Base-by-base conservation (phyloP, 2,888 invertebrate genomes). In the Cyclophora punctaria region DNA sequence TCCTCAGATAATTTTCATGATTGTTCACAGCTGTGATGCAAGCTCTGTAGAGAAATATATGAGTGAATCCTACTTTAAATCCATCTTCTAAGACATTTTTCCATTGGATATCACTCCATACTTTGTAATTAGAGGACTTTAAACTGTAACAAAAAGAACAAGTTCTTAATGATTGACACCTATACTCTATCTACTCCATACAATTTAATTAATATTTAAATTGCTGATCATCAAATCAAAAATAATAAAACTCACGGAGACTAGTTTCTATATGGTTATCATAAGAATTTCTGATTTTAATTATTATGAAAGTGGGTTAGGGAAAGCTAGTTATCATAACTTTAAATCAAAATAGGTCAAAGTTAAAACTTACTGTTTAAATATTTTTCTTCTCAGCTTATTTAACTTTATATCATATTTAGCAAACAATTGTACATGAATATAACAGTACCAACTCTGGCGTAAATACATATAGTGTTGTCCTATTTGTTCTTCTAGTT, bases 21-120 rank as follows among this genome's bases (percentile, higher is more conserved):
- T 44, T 52, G 34, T 34, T 35, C 4, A 77, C 55, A 5, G 71
- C 41, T 34, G 34, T 40, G 3, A 51, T 48, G 51, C 66, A 63
- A 40, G 66, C 45, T 50, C 44, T 52, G 50, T 82, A 75, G 43
- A 86, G 58, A 64, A 84, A 84, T 5, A 52, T 48, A 46, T 61
- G 63, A 43, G 82, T 84, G 50, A 75, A 71, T 3, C 80, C 85
- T 63, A 80, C 80, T 47, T 81, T 73, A 57, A 81, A 83, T 43
- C 20, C 20, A 20, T 75, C 59, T 41, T 63, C 62, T 4, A 64
- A 50, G 34, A 85, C 48, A 47, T 83, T 75, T 59, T 78, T 79
- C 86, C 85, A 85, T 56, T 73, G 62, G 45, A 86, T 83, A 55
- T 86, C 85, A 49, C 66, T 69, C 86, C 85, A 85, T 34, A 81